Percentiles rank a stretch among this genome's conserved stretches.
Evolutionary conservation across 2,113 vertebrate genomes (phyloP).

Genomic region (Heterochromis multidens): DNA sequence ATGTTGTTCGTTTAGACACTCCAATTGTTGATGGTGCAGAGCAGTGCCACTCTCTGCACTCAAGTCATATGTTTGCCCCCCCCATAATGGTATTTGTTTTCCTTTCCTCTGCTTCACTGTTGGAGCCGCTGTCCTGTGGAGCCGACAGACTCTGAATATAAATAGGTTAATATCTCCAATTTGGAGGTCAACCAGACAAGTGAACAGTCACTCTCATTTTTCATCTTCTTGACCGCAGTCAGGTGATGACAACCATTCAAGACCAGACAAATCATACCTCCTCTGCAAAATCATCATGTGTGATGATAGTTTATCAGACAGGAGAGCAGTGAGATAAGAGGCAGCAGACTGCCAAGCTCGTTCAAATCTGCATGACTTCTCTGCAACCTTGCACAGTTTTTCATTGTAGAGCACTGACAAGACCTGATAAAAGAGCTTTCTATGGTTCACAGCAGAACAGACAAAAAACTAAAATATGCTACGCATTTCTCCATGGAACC

Average conservation of each 20-base stretch:
- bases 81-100: constrained; percentile 46
- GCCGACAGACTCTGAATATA: constrained; percentile 35
- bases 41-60: background rate
- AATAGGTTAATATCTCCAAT: constrained; percentile 58
- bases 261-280: constrained; percentile 46
- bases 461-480: background rate
- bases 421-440: constrained; percentile 9
- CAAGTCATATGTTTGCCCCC: constrained; percentile 18
- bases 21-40: constrained; percentile 6
- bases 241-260: constrained; percentile 31
- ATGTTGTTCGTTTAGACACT: constrained; percentile 12
- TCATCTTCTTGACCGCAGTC: constrained; percentile 23
- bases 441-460: background rate
- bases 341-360: constrained; percentile 15
- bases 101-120: constrained; percentile 10
- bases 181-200: constrained; percentile 51
- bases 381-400: constrained; percentile 2
- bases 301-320: constrained; percentile 46
- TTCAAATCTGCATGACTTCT: constrained; percentile 18
- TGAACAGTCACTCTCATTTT: constrained; percentile 31
- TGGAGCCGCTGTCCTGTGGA: constrained; percentile 17
- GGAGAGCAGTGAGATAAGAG: constrained; percentile 31
- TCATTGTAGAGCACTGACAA: constrained; percentile 20
- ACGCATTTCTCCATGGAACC: background rate
- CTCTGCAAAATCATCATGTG: constrained; percentile 18